A percentile compares a stretch with the other conserved stretches of the same genome.
These are phyloP conservation scores for Archegozetes longisetosus DNA, from an alignment of 1,140 invertebrate genomes.

Conservation along the genomic window DNA sequence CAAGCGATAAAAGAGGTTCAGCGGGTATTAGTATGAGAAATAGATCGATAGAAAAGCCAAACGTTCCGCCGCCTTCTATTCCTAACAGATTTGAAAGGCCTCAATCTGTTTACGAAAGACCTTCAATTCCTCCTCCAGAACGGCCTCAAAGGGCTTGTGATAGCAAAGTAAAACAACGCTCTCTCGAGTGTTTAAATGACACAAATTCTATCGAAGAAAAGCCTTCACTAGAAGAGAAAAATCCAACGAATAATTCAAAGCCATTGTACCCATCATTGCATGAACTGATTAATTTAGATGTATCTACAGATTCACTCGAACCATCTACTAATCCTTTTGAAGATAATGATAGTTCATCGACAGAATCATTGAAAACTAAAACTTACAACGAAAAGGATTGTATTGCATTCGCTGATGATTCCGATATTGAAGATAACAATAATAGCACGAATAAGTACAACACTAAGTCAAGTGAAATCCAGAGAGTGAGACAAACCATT, in stretches of 20 bases:
- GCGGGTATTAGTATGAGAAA: not conserved
- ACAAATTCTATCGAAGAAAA: not conserved
- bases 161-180: not conserved
- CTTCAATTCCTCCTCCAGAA: constrained; percentile 4
- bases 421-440: not conserved
- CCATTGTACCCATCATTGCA: not conserved
- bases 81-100: constrained; percentile 1
- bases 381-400: not conserved
- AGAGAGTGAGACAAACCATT: too few relatives aligned
- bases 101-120: not conserved
- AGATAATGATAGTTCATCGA: not conserved
- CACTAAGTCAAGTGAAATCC: not conserved
- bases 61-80: constrained; percentile 3
- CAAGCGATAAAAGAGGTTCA: not conserved
- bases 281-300: not conserved
- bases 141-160: not conserved
- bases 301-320: too few relatives aligned
- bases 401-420: not conserved
- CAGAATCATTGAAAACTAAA: not conserved
- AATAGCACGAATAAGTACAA: not conserved
- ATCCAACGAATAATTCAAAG: not conserved
- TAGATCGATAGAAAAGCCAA: constrained; percentile 4
- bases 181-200: constrained; percentile 1
- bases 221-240: not conserved
- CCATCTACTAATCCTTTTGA: not conserved